Percentiles rank a stretch among this genome's conserved stretches.
Evolutionary conservation across 2,797 vertebrate genomes (phyloP).

Genomic region (Mareca strepera): DNA sequence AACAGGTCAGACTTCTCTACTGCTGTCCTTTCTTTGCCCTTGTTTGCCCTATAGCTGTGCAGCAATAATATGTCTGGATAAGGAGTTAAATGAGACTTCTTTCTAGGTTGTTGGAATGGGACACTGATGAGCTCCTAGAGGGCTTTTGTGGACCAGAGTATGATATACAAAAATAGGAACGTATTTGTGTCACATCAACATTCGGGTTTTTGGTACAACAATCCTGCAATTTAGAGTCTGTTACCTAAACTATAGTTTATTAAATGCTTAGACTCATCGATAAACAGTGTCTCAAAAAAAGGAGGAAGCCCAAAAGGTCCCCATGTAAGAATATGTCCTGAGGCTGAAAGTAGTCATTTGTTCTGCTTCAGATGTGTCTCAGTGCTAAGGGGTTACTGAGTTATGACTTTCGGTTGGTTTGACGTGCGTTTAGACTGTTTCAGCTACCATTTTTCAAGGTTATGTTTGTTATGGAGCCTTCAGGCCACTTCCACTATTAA

Average conservation of each 20-base stretch:
- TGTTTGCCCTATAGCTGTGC: background rate
- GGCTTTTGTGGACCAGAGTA: background rate
- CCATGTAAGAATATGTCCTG: background rate
- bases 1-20: background rate
- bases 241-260: background rate
- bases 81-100: no score
- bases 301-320: background rate
- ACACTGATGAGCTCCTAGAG: background rate
- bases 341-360: background rate
- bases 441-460: constrained; percentile 53
- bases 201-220: background rate
- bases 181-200: background rate
- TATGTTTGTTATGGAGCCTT: constrained; percentile 27
- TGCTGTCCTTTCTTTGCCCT: background rate
- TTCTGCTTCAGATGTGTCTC: background rate
- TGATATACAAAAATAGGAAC: background rate
- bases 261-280: background rate
- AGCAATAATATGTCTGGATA: background rate
- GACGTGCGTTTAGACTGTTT: background rate
- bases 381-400: constrained; percentile 1
- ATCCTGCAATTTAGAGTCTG: background rate
- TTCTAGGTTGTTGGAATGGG: background rate
- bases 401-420: constrained; percentile 4
- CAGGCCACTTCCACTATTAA: constrained; percentile 34
- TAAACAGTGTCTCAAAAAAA: background rate